Base-by-base conservation (phyloP, 2,113 vertebrate genomes). In the Spizaetus ornatus region DNA sequence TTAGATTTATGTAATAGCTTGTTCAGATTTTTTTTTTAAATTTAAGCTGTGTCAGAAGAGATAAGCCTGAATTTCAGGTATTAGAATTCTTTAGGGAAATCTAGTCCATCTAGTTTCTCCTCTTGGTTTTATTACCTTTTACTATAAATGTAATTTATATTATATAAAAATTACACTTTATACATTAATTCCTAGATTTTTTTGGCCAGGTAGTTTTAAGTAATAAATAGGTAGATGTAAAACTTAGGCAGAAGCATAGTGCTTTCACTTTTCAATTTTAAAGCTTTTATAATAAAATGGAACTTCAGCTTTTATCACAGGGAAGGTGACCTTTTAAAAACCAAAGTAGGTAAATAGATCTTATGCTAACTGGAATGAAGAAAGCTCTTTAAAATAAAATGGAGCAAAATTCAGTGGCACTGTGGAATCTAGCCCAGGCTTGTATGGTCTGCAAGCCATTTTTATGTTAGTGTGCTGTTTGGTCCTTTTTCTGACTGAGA, bases 1-100 rank as follows among this genome's bases (percentile, higher is more conserved):
- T 95, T 78, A 94, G 70, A 91, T 97, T 98, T 98, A 97, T 96
- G 90, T 95, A 97, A 98, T 84, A 80, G 29, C 77, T 86, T 84
- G 53, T 42, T n/a, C 69, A 86, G 38, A 9, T 29, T 79, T 77
- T 69, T 53, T 79, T 73, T 40, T n/a, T 8, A 11, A 70, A 83
- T 47, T 83, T 87, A 89, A 86, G 78, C 61, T 96, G 34, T 91
- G 31, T 67, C 45, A 88, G 81, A 92, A 77, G 22, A 88, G 53
- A 73, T 17, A 79, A 87, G 9, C 71, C 72, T 82, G 40, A 91
- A 87, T 89, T 94, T 91, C 73, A 86, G 65, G 79, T 86, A 72
- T 83, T 92, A 58, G 20, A 53, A 74, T 71, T 93, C 72, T 94
- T 92, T 32, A 81, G 81, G 92, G 50, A 96, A 96, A 82, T 91